phyloP scores from a whole-genome alignment of 1,140 invertebrate species.

The Neodiprion virginianus region DNA sequence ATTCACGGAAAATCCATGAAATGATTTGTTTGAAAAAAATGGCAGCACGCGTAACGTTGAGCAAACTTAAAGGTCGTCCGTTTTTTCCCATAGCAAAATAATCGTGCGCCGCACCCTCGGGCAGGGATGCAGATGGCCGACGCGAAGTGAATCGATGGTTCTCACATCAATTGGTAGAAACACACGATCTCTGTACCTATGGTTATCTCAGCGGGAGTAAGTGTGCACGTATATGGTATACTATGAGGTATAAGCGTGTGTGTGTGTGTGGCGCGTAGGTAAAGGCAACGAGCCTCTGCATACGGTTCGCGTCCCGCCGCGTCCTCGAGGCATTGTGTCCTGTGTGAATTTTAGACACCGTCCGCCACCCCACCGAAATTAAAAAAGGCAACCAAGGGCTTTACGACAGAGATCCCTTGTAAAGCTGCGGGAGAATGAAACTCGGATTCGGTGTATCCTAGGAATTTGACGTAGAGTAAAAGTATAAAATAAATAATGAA shows the following conservation, averaged over 20 bases:
- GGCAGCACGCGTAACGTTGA: too few relatives aligned
- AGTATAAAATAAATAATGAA: too few relatives aligned
- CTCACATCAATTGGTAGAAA: slow-evolving; percentile 15
- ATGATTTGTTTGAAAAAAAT: too few relatives aligned
- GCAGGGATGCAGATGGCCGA: not conserved
- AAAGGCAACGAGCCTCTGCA: not conserved
- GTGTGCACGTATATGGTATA: not conserved
- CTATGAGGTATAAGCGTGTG: not conserved
- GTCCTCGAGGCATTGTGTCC: not conserved
- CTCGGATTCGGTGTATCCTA: too few relatives aligned
- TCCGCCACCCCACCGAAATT: not conserved
- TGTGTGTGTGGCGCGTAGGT: not conserved
- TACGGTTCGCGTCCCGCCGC: not conserved
- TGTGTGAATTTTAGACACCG: slow-evolving; percentile 10
- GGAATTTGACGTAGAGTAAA: too few relatives aligned
- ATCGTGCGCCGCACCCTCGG: not conserved
- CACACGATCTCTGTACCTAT: slow-evolving; percentile 2
- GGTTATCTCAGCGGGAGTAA: slow-evolving; percentile 8
- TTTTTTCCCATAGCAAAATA: not conserved
- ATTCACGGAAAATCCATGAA: too few relatives aligned
- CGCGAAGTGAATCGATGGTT: not conserved
- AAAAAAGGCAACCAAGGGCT: not conserved
- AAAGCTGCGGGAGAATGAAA: too few relatives aligned
- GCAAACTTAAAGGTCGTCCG: not conserved
- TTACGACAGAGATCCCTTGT: not conserved